Percentiles rank a stretch among this genome's conserved stretches.
Evolutionary conservation across 2,888 invertebrate genomes (phyloP).

Genomic region (Beris chalybata): DNA sequence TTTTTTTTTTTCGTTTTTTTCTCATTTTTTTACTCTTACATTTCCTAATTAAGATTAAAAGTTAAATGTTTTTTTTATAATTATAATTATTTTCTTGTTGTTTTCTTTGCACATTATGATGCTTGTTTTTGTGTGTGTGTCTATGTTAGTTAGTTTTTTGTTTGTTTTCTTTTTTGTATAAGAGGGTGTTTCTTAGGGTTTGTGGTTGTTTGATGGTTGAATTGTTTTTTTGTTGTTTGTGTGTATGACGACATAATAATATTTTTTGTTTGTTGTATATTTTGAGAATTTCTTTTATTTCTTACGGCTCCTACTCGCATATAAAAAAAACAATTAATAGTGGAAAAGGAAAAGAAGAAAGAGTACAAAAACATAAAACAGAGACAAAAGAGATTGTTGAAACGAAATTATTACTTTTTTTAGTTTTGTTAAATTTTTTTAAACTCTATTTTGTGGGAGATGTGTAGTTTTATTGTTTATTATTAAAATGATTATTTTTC

Average conservation of each 20-base stretch:
- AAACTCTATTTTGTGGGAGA: slow-evolving; percentile 29
- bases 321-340: slow-evolving; percentile 22
- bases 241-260: slow-evolving; percentile 37
- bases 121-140: slow-evolving; percentile 17
- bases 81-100: slow-evolving; percentile 6
- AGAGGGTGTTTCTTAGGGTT: too few species aligned
- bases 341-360: slow-evolving; percentile 20
- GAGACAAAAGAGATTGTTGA: too few species aligned
- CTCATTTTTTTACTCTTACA: too few species aligned
- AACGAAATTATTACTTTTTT: too few species aligned
- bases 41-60: slow-evolving; percentile 25
- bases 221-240: slow-evolving; percentile 34
- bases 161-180: slow-evolving; percentile 1
- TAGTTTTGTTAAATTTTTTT: neutral
- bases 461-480: slow-evolving; percentile 30
- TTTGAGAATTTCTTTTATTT: slow-evolving; percentile 31
- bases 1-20: slow-evolving; percentile 3
- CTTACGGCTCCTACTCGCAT: slow-evolving; percentile 13
- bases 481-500: slow-evolving; percentile 26
- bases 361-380: slow-evolving; percentile 10
- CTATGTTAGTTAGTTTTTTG: slow-evolving; percentile 4
- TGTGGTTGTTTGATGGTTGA: slow-evolving; percentile 25
- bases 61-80: slow-evolving; percentile 21
- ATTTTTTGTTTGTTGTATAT: slow-evolving; percentile 24
- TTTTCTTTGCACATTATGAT: slow-evolving; percentile 22